Evolutionary conservation across 2,113 vertebrate species (phyloP), one percentile per base, ranked within the genome.

Genomic region (Poicephalus gulielmi): DNA sequence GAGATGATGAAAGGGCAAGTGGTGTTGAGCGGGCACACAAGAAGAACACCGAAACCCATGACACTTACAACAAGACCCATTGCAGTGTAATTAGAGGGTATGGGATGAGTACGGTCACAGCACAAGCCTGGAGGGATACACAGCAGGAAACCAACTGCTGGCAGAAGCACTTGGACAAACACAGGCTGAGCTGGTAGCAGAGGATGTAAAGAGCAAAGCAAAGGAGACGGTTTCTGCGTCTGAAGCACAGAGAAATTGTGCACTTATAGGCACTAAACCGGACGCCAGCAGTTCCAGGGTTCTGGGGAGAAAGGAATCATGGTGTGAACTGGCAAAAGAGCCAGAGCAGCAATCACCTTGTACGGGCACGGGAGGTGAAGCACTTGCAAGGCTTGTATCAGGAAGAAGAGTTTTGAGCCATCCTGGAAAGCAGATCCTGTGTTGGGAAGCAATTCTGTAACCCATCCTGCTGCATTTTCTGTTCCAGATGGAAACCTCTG

Each of bases 271-370:
- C 49, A 13, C 43, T 67, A 3, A 74, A 52, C 23, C 10, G 44
- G 41, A 78, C 9, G 31, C 35, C 2, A 2, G 33, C 33, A 43
- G 47, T 24, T 2, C 37, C 35, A 28, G 7, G 35, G 14, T 25
- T 85, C 57, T 3, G 0, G 47, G 60, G 55, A 60, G 28, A 86
- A 86, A 64, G 1, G 0, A 74, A 22, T 59, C 41, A 13, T 10
- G 39, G 28, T 46, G 13, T n/a, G 67, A 53, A 35, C 23, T 24
- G 37, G 18, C 41, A 87, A 43, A 43, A 92, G 49, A 75, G 55
- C 17, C 68, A 33, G 55, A 46, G 59, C 35, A 86, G 25, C 12
- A 0, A 6, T 52, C 5, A 0, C 25, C 31, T 52, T 20, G 27
- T 46, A 22, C 17, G 63, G 64, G 7, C 46, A 8, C 16, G 13